These are phyloP conservation scores for Limosa lapponica DNA, from an alignment of 2,797 vertebrate genomes.

Conservation along the genomic window DNA sequence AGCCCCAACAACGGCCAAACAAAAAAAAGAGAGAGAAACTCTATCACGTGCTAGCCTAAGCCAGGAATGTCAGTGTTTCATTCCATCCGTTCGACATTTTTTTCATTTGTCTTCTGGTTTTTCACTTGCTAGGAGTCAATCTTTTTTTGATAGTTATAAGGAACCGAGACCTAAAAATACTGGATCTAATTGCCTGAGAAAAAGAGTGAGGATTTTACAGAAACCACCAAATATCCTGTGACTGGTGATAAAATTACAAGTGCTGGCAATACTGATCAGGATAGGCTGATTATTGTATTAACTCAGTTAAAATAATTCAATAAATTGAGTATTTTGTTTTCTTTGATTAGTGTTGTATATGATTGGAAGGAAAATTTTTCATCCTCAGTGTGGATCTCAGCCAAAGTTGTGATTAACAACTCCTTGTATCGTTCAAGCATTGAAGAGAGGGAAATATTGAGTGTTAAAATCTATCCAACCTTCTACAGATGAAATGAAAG, in stretches of 20 bases:
- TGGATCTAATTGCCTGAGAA: neutral
- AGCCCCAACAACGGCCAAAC: fast-evolving
- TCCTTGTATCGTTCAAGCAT: neutral
- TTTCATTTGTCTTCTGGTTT: neutral
- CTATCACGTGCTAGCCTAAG: neutral
- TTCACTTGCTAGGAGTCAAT: neutral
- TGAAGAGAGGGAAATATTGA: neutral
- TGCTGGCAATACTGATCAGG: neutral
- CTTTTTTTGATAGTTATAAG: neutral
- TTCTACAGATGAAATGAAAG: neutral
- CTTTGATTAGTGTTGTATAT: neutral
- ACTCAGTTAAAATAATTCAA: neutral
- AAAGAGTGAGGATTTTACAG: neutral
- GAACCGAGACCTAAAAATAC: neutral
- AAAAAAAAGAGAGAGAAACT: neutral
- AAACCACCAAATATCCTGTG: neutral
- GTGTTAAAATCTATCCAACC: neutral
- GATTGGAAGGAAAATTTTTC: neutral
- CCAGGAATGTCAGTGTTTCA: neutral
- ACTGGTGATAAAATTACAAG: neutral
- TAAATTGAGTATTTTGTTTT: neutral
- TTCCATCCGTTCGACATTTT: neutral
- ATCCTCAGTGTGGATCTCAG: neutral
- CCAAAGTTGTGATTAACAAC: neutral
- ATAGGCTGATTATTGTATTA: neutral